Evolutionary conservation across 2,113 vertebrate genomes (phyloP).

Genomic region (Pseudopodoces humilis): DNA sequence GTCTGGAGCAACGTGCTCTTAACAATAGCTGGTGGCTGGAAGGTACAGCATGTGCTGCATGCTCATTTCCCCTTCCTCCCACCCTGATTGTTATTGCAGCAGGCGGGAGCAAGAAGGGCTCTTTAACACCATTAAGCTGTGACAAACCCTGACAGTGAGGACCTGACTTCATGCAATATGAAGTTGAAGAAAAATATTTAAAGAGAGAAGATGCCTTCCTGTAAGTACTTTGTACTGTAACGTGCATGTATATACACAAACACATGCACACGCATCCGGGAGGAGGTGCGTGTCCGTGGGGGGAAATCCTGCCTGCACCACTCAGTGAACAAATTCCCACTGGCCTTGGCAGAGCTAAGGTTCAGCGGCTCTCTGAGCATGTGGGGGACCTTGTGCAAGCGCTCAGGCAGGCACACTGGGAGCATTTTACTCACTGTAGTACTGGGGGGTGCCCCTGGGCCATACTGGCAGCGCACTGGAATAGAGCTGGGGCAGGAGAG

Average conservation of each 20-base stretch:
- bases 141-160: slow-evolving; percentile 24
- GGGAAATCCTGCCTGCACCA: slow-evolving; percentile 33
- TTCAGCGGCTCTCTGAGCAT: neutral
- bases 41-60: slow-evolving; percentile 68
- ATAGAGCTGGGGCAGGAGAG: neutral
- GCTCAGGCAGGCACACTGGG: neutral
- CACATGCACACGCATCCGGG: neutral
- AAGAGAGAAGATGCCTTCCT: slow-evolving; percentile 23
- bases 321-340: neutral
- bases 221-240: neutral
- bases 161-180: neutral
- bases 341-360: neutral
- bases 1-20: slow-evolving; percentile 60
- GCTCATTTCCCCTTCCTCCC: slow-evolving; percentile 75
- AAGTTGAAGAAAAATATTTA: neutral
- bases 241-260: neutral
- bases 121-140: slow-evolving; percentile 28
- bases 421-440: neutral
- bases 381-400: neutral
- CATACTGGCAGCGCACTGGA: neutral
- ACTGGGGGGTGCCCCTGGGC: neutral
- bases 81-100: slow-evolving; percentile 60
- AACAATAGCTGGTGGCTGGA: slow-evolving; percentile 79
- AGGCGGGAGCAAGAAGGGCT: neutral
- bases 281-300: neutral